Conservation (phyloP, 2,113 vertebrate genomes). For the Spea bombifrons region DNA sequence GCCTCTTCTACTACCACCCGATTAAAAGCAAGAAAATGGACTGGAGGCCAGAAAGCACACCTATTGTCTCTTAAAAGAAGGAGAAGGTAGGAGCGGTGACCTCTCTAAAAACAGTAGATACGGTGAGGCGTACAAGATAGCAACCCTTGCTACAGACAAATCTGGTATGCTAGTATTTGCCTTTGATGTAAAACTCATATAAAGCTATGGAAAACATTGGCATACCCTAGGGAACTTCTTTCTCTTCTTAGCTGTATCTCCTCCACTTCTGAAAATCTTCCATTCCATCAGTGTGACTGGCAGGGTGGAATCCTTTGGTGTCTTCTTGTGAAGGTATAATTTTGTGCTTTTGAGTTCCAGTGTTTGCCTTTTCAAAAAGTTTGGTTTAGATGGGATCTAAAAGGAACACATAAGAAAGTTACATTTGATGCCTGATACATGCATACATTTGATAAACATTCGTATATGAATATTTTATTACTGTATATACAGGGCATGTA, state of each 20-base stretch:
- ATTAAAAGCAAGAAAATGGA: no score
- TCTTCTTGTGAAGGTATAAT: conserved; percentile 54
- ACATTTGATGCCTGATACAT: neutral
- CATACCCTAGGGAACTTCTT: conserved; percentile 70
- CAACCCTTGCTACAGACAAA: no score
- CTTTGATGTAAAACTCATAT: no score
- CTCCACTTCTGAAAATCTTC: conserved; percentile 69
- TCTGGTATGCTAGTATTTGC: no score
- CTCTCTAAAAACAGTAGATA: no score
- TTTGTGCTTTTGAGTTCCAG: conserved; percentile 65
- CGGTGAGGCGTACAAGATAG: no score
- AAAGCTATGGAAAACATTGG: neutral
- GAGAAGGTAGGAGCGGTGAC: no score
- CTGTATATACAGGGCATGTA: no score
- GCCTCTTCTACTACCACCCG: no score
- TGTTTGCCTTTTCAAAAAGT: conserved; percentile 67
- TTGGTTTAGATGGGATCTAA: conserved; percentile 79
- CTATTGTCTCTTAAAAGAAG: no score
- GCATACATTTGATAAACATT: neutral
- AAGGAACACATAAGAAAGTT: neutral
- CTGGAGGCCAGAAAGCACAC: no score
- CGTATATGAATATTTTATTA: no score
- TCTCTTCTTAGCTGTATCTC: conserved; percentile 61
- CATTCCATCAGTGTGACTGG: conserved; percentile 69
- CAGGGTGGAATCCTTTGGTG: conserved; percentile 66